These are phyloP conservation scores for Macrophya alboannulata DNA, from an alignment of 2,888 invertebrate species.

Conservation along the genomic window DNA sequence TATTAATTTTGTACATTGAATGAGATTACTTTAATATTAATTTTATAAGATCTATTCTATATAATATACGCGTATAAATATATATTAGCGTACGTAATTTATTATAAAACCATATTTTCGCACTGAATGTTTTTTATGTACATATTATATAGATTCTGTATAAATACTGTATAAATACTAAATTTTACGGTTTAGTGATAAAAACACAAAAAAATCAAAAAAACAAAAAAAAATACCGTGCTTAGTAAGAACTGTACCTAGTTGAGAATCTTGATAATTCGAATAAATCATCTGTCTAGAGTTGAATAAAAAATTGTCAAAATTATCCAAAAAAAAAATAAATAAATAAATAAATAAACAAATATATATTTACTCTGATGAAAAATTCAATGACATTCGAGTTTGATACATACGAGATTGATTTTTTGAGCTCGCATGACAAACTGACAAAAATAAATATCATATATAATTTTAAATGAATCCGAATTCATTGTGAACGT, in stretches of 20 bases:
- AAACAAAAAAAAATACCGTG: not conserved
- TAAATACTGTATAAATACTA: not conserved
- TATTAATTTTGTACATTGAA: not conserved
- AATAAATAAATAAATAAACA: not conserved
- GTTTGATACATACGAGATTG: not conserved
- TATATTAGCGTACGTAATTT: not conserved
- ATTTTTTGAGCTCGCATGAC: not conserved
- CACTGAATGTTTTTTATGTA: slow-evolving; percentile 31
- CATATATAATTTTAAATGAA: not conserved
- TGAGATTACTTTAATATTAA: not conserved
- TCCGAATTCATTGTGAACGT: not conserved
- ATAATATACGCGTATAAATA: not conserved
- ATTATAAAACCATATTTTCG: slow-evolving; percentile 25
- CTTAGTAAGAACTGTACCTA: not conserved
- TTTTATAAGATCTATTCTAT: not conserved
- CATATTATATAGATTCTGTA: not conserved
- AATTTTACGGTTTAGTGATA: not conserved
- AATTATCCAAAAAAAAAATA: not conserved
- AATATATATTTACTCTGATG: not conserved
- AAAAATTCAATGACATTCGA: not conserved
- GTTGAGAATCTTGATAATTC: not conserved
- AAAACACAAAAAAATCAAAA: not conserved
- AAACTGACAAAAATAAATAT: not conserved
- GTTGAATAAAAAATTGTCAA: not conserved
- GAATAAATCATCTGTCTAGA: not conserved